A percentile compares a stretch with the other conserved stretches of the same genome.
Conservation (phyloP, 2,888 invertebrate species). For the Coremacera marginata region DNA sequence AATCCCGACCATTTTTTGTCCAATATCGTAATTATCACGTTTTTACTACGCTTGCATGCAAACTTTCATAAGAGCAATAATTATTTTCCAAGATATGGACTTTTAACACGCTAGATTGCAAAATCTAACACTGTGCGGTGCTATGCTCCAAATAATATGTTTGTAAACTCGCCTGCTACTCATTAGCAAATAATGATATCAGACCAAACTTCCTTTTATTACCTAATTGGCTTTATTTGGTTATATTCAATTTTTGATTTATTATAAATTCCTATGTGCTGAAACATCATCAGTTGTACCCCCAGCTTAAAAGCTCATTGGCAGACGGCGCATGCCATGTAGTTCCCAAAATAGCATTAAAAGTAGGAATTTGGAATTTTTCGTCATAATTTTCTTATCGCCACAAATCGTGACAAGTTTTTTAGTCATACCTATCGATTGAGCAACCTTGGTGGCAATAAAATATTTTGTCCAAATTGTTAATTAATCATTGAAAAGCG, state of each 20-base stretch:
- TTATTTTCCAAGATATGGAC: too few relatives aligned
- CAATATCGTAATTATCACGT: too few relatives aligned
- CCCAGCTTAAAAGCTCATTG: not conserved
- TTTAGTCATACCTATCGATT: conserved; percentile 23
- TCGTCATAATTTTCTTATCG: conserved; percentile 42
- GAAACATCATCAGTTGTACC: conserved; percentile 43
- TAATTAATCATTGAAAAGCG: too few relatives aligned
- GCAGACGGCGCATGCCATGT: conserved; percentile 41
- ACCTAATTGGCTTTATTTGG: not conserved
- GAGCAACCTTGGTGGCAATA: not conserved
- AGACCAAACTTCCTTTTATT: conserved; percentile 1
- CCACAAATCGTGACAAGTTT: conserved; percentile 20
- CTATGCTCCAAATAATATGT: too few relatives aligned
- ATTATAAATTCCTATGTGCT: conserved; percentile 51
- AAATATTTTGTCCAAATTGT: too few relatives aligned
- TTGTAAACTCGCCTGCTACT: not conserved
- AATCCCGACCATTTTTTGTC: too few relatives aligned
- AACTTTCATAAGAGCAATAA: too few relatives aligned
- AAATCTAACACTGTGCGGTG: too few relatives aligned
- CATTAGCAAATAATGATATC: not conserved
- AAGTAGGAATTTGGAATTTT: conserved; percentile 30
- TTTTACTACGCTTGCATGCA: too few relatives aligned
- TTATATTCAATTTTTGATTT: not conserved
- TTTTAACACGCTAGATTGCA: too few relatives aligned
- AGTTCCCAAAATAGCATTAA: conserved; percentile 46